Conservation (phyloP, 2,113 vertebrate species). For the Spilogale gracilis region DNA sequence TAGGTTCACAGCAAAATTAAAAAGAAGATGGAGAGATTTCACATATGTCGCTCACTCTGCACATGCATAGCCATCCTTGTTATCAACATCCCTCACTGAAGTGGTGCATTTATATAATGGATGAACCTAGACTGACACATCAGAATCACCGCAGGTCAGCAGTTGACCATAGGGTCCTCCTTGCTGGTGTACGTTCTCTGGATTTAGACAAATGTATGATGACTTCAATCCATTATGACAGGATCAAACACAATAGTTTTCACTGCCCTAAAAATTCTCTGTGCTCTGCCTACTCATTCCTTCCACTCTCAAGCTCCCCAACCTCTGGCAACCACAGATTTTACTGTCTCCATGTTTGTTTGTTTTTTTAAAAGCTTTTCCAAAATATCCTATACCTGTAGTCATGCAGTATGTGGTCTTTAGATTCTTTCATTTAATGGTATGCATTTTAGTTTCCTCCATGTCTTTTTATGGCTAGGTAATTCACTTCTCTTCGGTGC, state of each 20-base stretch:
- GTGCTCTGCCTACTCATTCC: neutral
- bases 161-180: neutral
- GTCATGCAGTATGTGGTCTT: neutral
- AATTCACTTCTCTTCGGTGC: neutral
- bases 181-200: neutral
- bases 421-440: neutral
- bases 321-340: neutral
- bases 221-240: neutral
- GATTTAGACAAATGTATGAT: neutral
- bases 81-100: neutral
- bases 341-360: neutral
- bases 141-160: neutral
- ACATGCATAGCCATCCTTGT: neutral
- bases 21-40: neutral
- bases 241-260: neutral
- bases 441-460: neutral
- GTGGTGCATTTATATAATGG: neutral
- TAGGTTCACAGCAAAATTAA: neutral
- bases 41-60: neutral
- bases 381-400: neutral
- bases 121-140: neutral
- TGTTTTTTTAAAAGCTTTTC: neutral
- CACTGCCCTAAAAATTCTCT: neutral
- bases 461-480: neutral
- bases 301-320: fast-evolving